Base-by-base conservation (phyloP, 2,113 vertebrate species). In the Saimiri boliviensis region DNA sequence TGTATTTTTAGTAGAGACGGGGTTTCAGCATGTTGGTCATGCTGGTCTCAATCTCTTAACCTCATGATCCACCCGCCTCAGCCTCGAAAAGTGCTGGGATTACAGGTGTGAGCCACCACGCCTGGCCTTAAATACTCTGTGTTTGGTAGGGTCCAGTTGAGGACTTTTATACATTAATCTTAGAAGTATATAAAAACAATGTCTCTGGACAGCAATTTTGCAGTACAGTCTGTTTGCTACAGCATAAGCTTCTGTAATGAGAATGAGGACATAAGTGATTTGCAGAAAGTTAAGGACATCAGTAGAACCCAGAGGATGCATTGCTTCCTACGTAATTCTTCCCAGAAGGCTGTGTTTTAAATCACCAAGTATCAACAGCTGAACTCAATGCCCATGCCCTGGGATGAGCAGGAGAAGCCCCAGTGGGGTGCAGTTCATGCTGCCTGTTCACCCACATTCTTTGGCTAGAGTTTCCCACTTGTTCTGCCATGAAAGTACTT, bases 361-460 rank as follows among this genome's bases (percentile, higher is more conserved):
- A 47, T 45, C 45, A 40, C 77, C 30, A 60, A 16, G 40, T 19
- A 19, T 11, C 66, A 82, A 81, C 45, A 52, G 42, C 70, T 91
- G 37, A 70, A 35, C 35, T 30, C 80, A 45, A 47, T 93, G 66
- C 37, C 25, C 7, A 20, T 21, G 25, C 21, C 77, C 19, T 19
- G 25, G 60, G 45, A 60, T 47, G 71, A 73, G 45, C 56, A 7
- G 40, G 47, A 83, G 42, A 40, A n/a, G 37, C 32, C 76, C 35
- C 0, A 0, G 14, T 4, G 17, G 37, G 77, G 20, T 13, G 1
- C 8, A 6, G 17, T 30, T 21, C 32, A 14, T 0, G 13, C 19
- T 32, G 40, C 70, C 77, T 20, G 0, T 63, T 47, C 49, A 2
- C 32, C 52, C 2, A 2, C 19, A 6, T 13, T 40, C 63, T 54